phyloP scores from a whole-genome alignment of 2,797 vertebrate species.

The Pseudotriccus pelzelni region DNA sequence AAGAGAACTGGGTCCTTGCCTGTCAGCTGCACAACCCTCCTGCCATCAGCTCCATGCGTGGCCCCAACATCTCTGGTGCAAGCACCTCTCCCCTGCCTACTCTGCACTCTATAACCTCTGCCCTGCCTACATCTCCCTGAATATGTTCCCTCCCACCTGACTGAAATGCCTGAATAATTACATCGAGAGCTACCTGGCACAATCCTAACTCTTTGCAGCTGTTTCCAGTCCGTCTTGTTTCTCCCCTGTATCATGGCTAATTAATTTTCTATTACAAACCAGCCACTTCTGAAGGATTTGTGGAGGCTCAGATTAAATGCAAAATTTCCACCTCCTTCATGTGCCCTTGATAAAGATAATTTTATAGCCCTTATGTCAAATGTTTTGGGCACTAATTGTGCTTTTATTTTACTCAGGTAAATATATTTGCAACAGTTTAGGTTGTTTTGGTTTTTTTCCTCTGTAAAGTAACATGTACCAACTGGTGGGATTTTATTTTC shows the following conservation, averaged over 20 bases:
- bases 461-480: neutral
- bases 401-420: neutral
- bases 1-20: neutral
- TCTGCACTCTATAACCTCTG: neutral
- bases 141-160: neutral
- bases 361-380: neutral
- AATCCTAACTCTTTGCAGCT: neutral
- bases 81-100: neutral
- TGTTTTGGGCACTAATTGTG: neutral
- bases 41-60: neutral
- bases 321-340: neutral
- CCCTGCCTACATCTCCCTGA: neutral
- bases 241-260: neutral
- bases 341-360: neutral
- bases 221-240: neutral
- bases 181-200: neutral
- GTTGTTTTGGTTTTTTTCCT: rapidly evolving
- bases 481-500: slow-evolving; percentile 9
- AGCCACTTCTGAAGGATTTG: neutral
- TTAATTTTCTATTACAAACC: slow-evolving; percentile 26
- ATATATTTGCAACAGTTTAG: neutral
- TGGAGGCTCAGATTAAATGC: neutral
- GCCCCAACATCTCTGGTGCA: neutral
- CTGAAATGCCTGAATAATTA: neutral
- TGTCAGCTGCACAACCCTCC: neutral